These are phyloP conservation scores for Littorina saxatilis DNA, from an alignment of 1,140 invertebrate species.

Conservation along the genomic window DNA sequence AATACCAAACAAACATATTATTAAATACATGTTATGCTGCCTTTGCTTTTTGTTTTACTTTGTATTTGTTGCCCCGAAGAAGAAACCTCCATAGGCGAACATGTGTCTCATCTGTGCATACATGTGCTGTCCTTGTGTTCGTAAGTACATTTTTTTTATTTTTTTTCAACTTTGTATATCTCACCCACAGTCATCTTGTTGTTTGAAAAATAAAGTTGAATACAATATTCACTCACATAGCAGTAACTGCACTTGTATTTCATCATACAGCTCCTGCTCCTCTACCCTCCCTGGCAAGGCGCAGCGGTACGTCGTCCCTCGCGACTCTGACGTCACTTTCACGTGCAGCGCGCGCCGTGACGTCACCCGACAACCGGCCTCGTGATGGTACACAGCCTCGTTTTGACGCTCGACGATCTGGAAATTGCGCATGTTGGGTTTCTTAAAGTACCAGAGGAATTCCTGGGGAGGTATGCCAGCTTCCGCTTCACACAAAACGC, in stretches of 20 bases:
- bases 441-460: constrained; percentile 33
- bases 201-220: too few relatives aligned
- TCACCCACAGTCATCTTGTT: too few relatives aligned
- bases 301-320: constrained; percentile 25
- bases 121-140: too few relatives aligned
- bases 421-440: constrained; percentile 13
- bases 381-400: constrained; percentile 5
- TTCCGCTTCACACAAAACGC: neutral
- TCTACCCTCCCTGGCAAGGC: constrained; percentile 18
- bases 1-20: too few relatives aligned
- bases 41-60: too few relatives aligned
- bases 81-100: too few relatives aligned
- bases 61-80: too few relatives aligned
- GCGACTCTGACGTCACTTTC: neutral
- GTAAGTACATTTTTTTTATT: too few relatives aligned
- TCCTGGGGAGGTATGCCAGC: constrained; percentile 28
- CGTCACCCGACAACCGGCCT: constrained; percentile 18
- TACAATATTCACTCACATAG: constrained; percentile 21
- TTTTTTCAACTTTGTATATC: too few relatives aligned
- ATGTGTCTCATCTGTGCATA: too few relatives aligned
- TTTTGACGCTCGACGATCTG: constrained; percentile 23
- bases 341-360: constrained; percentile 20
- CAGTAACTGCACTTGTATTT: neutral
- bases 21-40: too few relatives aligned
- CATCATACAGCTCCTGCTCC: neutral